A percentile compares a stretch with the other conserved stretches of the same genome.
These are phyloP conservation scores for Azorinus chamasolen DNA, from an alignment of 2,888 invertebrate species.

Conservation along the genomic window DNA sequence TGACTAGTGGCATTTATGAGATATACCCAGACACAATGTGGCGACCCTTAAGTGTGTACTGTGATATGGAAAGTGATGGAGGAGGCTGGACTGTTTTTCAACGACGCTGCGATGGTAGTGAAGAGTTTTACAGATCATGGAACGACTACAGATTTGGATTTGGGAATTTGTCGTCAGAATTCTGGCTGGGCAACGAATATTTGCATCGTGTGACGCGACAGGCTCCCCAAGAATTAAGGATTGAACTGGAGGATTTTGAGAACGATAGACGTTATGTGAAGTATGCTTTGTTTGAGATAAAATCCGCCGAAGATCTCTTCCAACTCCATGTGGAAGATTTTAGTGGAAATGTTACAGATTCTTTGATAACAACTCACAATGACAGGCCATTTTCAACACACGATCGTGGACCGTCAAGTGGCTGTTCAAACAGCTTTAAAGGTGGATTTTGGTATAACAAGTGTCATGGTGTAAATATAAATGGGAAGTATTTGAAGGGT, in stretches of 20 bases:
- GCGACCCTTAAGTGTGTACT: slow-evolving; percentile 34
- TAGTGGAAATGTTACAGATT: slow-evolving; percentile 29
- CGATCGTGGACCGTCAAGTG: slow-evolving; percentile 15
- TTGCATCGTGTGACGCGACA: slow-evolving; percentile 14
- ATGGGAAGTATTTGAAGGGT: slow-evolving; percentile 78
- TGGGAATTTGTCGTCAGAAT: slow-evolving; percentile 33
- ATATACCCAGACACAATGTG: slow-evolving; percentile 9
- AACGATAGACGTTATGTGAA: slow-evolving; percentile 25
- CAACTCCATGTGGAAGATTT: slow-evolving; percentile 14
- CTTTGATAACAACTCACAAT: slow-evolving; percentile 16
- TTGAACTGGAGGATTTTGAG: slow-evolving; percentile 36
- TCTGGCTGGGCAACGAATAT: slow-evolving; percentile 46
- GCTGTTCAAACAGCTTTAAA: slow-evolving; percentile 63
- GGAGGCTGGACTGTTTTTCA: slow-evolving; percentile 64
- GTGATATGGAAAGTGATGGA: slow-evolving; percentile 58
- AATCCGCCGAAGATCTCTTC: slow-evolving; percentile 16
- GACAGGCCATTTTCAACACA: slow-evolving; percentile 21
- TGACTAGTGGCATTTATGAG: slow-evolving; percentile 12
- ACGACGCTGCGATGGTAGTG: slow-evolving; percentile 31
- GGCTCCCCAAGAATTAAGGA: slow-evolving; percentile 23
- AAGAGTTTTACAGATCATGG: slow-evolving; percentile 42
- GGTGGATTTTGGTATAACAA: slow-evolving; percentile 78
- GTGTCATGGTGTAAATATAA: slow-evolving; percentile 78
- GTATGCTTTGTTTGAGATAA: slow-evolving; percentile 27
- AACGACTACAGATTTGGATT: slow-evolving; percentile 42